Conservation (phyloP, 2,797 vertebrate species). For the Pangasius mekongensis region DNA sequence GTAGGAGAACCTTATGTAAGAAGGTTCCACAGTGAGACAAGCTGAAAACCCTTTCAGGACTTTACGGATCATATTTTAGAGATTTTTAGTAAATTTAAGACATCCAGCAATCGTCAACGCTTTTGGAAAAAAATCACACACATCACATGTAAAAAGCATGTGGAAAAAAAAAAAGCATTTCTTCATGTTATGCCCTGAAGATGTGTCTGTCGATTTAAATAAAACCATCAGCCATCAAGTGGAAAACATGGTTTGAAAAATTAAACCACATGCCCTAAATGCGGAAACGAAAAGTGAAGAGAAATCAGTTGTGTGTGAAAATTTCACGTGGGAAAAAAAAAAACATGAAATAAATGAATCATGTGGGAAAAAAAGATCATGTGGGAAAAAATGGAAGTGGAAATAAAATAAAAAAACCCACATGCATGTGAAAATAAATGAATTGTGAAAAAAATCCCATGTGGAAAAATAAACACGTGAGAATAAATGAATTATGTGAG, state of each 20-base stretch:
- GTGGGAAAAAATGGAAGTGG: neutral
- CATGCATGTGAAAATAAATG: neutral
- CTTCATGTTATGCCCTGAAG: neutral
- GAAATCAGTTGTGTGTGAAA: neutral
- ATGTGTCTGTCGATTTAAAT: neutral
- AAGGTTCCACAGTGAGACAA: too few relatives aligned
- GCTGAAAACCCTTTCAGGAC: neutral
- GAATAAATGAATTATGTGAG: neutral
- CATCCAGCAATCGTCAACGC: neutral
- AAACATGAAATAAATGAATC: neutral
- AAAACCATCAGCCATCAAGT: too few relatives aligned
- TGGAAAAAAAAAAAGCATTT: neutral
- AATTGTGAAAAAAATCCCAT: neutral
- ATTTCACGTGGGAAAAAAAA: too few relatives aligned
- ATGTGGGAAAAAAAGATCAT: neutral
- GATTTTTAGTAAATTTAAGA: neutral
- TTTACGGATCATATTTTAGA: neutral
- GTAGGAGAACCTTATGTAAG: neutral
- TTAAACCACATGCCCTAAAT: neutral
- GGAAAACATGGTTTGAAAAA: neutral
- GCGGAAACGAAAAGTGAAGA: neutral
- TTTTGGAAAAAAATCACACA: neutral
- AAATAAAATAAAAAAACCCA: neutral
- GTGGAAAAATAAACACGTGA: neutral
- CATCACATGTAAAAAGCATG: neutral